Conservation (phyloP, 92 coral and sea anemone species). For the Phenganax stokvisi region DNA sequence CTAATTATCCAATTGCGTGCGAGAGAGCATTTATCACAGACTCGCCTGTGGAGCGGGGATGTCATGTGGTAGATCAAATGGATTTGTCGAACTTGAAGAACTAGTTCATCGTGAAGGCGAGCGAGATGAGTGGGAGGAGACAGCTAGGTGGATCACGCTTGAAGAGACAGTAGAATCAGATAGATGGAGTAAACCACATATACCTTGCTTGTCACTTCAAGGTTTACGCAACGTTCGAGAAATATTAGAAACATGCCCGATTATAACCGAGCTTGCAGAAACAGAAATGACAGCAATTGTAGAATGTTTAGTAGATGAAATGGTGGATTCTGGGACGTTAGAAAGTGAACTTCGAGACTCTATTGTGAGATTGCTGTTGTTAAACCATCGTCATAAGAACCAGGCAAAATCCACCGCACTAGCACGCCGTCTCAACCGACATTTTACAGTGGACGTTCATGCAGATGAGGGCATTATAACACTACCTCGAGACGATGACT, state of each 20-base stretch:
- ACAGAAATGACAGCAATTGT: conserved; percentile 57
- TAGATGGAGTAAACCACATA: conserved; percentile 98
- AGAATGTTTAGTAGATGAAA: conserved; percentile 59
- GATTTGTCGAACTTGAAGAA: conserved; percentile 95
- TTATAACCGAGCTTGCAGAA: conserved; percentile 62
- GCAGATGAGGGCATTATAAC: not conserved
- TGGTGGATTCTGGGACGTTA: conserved; percentile 47
- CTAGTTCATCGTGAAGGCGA: conserved; percentile 53
- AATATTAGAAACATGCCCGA: conserved; percentile 58
- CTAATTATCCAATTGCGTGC: conserved; percentile 2
- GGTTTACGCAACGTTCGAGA: conserved; percentile 68
- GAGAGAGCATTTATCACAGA: conserved; percentile 1
- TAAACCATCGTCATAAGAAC: conserved; percentile 80
- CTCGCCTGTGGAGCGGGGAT: conserved; percentile 22
- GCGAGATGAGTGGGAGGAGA: conserved; percentile 84
- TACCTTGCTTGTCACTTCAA: conserved; percentile 69
- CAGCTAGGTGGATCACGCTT: conserved; percentile 94
- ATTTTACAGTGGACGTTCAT: conserved; percentile 6
- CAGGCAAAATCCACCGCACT: conserved; percentile 48
- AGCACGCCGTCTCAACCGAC: conserved; percentile 28
- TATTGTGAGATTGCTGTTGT: conserved; percentile 57
- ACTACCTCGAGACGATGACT: not conserved
- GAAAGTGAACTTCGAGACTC: conserved; percentile 54
- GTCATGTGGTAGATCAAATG: conserved; percentile 46
- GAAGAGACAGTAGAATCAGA: conserved; percentile 95